Base-by-base conservation (phyloP, 2,888 invertebrate species). In the Pyrocoelia pectoralis region DNA sequence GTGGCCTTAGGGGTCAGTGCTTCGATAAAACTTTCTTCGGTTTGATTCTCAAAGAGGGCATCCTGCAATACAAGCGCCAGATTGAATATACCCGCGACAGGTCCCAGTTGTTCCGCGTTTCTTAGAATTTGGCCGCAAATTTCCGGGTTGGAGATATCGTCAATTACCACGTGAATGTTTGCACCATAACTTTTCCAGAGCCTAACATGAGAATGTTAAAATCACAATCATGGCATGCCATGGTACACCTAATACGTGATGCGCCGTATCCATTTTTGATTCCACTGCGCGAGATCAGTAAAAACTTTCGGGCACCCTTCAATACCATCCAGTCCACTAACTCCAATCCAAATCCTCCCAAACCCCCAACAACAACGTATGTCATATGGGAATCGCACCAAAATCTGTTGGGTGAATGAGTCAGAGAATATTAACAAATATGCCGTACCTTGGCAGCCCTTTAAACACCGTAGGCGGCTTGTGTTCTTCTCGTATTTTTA, bases 341-440 rank as follows among this genome's bases (percentile, higher is more conserved):
- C 79, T 97, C 97, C 51, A 97, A 83, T 2, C 97, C 97, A 75
- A 97, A 94, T 0, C 97, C 97, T 48, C 97, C 97, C 0, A 97
- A 84, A 46, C 97, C 96, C 8, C 92, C 92, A 0, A 89, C 84
- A 2, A 92, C 85, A 0, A 92, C 74, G 81, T 92, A 87, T 8
- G 84, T 65, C 74, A 83, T 72, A 70, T 84, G 77, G 15, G 80
- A 77, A 10, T 79, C 71, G 83, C 92, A 82, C 59, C 80, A 83
- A 73, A 84, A 86, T 70, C 86, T 86, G 8, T n/a, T 4, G 4
- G 40, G 4, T 40, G 40, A 12, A n/a, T n/a, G 4, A 40, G 13
- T 12, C 17, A 4, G 3, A 9, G 12, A 43, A 43, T 2, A 13
- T 40, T 9, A n/a, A 4, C 4, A n/a, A 40, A n/a, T 13, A n/a